Base-by-base conservation (phyloP, 2,113 vertebrate genomes). In the Amia ocellicauda region DNA sequence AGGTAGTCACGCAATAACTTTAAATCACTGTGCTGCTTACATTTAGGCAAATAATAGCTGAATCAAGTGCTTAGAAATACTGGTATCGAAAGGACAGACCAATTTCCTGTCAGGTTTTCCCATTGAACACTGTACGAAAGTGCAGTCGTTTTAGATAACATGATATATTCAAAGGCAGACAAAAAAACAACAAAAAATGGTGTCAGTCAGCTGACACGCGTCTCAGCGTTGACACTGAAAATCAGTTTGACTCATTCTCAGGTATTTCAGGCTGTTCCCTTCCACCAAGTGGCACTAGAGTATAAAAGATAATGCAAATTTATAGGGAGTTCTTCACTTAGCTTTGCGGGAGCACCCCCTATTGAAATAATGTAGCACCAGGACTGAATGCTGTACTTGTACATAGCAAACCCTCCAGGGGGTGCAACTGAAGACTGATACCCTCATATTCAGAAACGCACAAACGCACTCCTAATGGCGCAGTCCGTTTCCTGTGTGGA, bases 201-300 rank as follows among this genome's bases (percentile, higher is more conserved):
- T 69, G 77, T 76, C 53, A 47, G 68, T 65, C 61, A 73, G 64
- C 26, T 58, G 73, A 85, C 73, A 74, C 72, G 64, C 56, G 50
- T 28, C 23, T 57, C 52, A 47, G 67, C 61, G 50, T 63, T 67
- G 82, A 83, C 81, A 76, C 79, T 82, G 82, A 87, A 69, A 81
- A 85, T 77, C 75, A 82, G 83, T 86, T 78, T 81, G 73, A 85
- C 86, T 85, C 72, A 79, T 84, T 83, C 82, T 75, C 79, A 81
- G 81, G 64, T 78, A 77, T 80, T 79, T 78, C 80, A 64, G 83
- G 80, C 79, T 75, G 78, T 68, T 82, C 75, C 72, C 78, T 78
- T 81, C 86, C 86, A 86, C 83, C 80, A 84, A 83, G 87, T 89
- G 86, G 86, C 86, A 86, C 86, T 86, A 83, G 80, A 86, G 85